Conservation (phyloP, 2,888 invertebrate genomes). For the Lypha dubia region DNA sequence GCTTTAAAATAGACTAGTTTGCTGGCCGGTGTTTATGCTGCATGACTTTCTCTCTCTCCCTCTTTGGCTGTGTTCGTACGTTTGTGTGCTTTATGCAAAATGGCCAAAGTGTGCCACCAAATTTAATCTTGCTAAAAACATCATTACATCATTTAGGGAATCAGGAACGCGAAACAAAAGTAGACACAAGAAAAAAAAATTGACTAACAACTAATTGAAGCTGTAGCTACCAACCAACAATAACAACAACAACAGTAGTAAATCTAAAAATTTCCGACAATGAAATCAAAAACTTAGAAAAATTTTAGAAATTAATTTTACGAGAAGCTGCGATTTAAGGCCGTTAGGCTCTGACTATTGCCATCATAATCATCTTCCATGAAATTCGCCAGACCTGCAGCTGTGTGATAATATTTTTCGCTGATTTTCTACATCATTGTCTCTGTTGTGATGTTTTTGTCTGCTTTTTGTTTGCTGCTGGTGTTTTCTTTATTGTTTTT, state of each 20-base stretch:
- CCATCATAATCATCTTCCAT: constrained; percentile 4
- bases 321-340: constrained; percentile 56
- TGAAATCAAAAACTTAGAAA: constrained; percentile 8
- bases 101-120: constrained; percentile 70
- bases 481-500: constrained; percentile 43
- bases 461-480: neutral
- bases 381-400: constrained; percentile 26
- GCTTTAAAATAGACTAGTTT: constrained; percentile 49
- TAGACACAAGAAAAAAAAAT: constrained; percentile 43
- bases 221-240: constrained; percentile 2
- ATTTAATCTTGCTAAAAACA: constrained; percentile 67
- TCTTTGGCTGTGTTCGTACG: no score
- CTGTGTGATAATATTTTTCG: constrained; percentile 65
- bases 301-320: constrained; percentile 38
- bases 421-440: constrained; percentile 58
- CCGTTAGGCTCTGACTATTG: constrained; percentile 23
- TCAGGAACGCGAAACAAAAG: constrained; percentile 42
- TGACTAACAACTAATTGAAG: constrained; percentile 55
- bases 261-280: neutral
- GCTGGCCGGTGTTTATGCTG: constrained; percentile 61
- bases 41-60: no score
- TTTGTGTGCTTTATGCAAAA: constrained; percentile 45
- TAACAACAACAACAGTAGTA: constrained; percentile 18
- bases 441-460: constrained; percentile 6
- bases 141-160: constrained; percentile 69